These are phyloP conservation scores for Diplosoma virens DNA, from an alignment of 23 tunicate species.

Conservation along the genomic window DNA sequence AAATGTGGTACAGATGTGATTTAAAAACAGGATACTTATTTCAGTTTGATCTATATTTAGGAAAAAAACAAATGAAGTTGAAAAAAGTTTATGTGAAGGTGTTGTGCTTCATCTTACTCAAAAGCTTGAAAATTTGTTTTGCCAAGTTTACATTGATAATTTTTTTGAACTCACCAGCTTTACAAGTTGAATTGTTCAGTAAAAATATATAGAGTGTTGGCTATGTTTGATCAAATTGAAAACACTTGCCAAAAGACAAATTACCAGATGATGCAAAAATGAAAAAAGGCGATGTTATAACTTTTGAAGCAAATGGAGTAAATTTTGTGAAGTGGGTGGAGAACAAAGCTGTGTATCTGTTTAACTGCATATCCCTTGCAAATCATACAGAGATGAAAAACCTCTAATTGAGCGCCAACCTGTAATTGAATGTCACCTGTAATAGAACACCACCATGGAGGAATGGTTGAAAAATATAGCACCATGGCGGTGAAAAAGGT, in stretches of 20 bases:
- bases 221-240: neutral
- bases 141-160: slow-evolving; percentile 5
- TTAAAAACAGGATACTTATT: slow-evolving; percentile 1
- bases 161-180: slow-evolving; percentile 13
- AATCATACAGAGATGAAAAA: neutral
- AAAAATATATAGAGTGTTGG: neutral
- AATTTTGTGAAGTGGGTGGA: slow-evolving; percentile 1
- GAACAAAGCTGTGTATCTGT: slow-evolving; percentile 11
- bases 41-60: neutral
- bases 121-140: neutral
- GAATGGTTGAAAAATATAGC: too few species aligned
- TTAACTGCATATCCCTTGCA: slow-evolving; percentile 16
- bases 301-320: slow-evolving; percentile 3
- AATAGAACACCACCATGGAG: too few species aligned
- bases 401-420: too few species aligned
- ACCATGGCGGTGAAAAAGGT: too few species aligned
- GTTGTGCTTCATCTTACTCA: slow-evolving; percentile 14
- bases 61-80: slow-evolving; percentile 12
- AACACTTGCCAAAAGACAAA: slow-evolving; percentile 3
- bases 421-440: too few species aligned
- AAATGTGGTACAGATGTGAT: slow-evolving; percentile 18
- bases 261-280: slow-evolving; percentile 1
- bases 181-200: neutral
- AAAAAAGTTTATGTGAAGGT: neutral
- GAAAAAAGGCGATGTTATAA: neutral